Base-by-base conservation (phyloP, 1,140 invertebrate species). In the Leucophenga varia region DNA sequence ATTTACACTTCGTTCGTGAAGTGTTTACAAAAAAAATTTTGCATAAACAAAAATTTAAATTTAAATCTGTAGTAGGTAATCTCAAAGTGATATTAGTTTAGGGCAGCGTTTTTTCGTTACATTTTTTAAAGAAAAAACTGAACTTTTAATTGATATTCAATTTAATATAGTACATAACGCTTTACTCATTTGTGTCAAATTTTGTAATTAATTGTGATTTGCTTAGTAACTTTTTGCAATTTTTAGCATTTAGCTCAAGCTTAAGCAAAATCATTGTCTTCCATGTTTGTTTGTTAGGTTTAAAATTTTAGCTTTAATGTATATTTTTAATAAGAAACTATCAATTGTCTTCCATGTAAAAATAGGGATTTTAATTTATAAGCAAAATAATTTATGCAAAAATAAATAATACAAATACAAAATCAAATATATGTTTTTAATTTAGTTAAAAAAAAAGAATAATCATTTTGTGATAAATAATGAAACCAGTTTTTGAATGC, bases 31-130 rank as follows among this genome's bases (percentile, higher is more conserved):
- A 36, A 49, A 43, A 43, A 43, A 44, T 54, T 54, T 68, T 49
- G 59, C 47, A 54, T 41, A 46, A 14, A 59, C 46, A 6, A 25
- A 25, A 25, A 25, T 25, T 10, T n/a, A n/a, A n/a, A n/a, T n/a
- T n/a, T n/a, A n/a, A n/a, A n/a, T n/a, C n/a, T n/a, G n/a, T n/a
- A n/a, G n/a, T n/a, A n/a, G 10, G 10, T 25, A 67, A 67, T 79
- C 78, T 79, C 75, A 53, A 50, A 60, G 68, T 72, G 68, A 72
- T 72, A 72, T 72, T 72, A 72, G 68, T 38, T 55, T 71, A 68
- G 31, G 54, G 37, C 41, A 52, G 43, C 34, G 51, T 52, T 43
- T 34, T n/a, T 34, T n/a, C 13, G 17, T 35, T 38, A 25, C 34
- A 38, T 22, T 30, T 42, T 28, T 39, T 4, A 28, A 42, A 32